Base-by-base conservation (phyloP, 2,888 invertebrate genomes). In the Elmis aenea region DNA sequence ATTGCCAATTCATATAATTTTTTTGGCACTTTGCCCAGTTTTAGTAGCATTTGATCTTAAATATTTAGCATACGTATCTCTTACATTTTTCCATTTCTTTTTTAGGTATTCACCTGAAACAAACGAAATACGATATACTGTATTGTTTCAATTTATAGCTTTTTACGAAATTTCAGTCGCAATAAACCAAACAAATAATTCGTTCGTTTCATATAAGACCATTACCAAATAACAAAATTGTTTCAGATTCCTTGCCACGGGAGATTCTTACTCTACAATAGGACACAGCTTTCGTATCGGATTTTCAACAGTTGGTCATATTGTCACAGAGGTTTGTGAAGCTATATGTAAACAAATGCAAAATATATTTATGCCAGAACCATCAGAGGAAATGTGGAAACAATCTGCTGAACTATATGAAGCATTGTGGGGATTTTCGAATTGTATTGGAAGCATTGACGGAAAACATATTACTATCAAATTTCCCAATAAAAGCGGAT, bases 221-320 rank as follows among this genome's bases (percentile, higher is more conserved):
- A n/a, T n/a, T n/a, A n/a, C n/a, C n/a, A n/a, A n/a, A n/a, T n/a
- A n/a, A n/a, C n/a, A n/a, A 12, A 13, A 33, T 37, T 13, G 9
- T 39, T 39, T 16, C 32, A 39, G 39, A 28, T 39, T 33, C 23
- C 28, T 39, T 12, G 45, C 47, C 12, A 47, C 51, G 24, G 53
- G 52, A 28, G 35, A 51, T 27, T 48, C 49, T 9, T 57, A 44
- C 37, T 24, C 42, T n/a, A 50, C 54, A n/a, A 20, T 57, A 33
- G 52, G 22, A 13, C 52, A 52, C 38, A 57, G 29, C 27, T 55
- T 50, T 38, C 50, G 52, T 12, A 46, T 55, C 46, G 54, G 52
- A 25, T 38, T 52, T 38, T 20, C 42, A 36, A 53, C 54, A 37
- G 48, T 53, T 29, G 45, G 41, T 29, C 21, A 11, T n/a, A 52